Evolutionary conservation across 92 coral and sea anemone genomes (phyloP).

Genomic region (Virgularia gustaviana): DNA sequence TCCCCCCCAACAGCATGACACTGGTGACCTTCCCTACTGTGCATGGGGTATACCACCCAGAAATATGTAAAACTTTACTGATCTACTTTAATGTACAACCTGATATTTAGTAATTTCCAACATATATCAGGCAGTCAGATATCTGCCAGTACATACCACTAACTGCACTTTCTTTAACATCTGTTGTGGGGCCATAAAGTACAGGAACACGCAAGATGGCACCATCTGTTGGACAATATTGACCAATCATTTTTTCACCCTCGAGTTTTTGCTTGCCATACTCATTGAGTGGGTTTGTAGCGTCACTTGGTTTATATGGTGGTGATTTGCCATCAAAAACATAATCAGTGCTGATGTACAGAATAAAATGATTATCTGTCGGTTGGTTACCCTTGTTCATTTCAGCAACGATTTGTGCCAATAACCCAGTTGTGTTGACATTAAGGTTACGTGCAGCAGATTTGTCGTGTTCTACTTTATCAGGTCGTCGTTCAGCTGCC

Average conservation of each 20-base stretch:
- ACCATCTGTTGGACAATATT: constrained; percentile 48
- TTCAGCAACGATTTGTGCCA: constrained; percentile 58
- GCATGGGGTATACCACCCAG: no score
- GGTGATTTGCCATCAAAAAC: constrained; percentile 83
- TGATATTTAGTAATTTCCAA: no score
- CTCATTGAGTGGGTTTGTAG: constrained; percentile 74
- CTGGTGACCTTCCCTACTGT: no score
- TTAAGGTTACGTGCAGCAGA: constrained; percentile 58
- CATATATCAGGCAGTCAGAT: no score
- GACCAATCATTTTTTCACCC: constrained; percentile 62
- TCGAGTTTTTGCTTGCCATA: constrained; percentile 75
- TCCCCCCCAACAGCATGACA: no score
- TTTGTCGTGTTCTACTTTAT: constrained; percentile 72
- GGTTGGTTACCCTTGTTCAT: constrained; percentile 51
- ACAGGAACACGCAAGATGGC: constrained; percentile 74
- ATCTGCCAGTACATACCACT: no score
- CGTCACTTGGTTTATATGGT: constrained; percentile 69
- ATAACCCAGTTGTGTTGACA: constrained; percentile 56
- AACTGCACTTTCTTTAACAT: constrained; percentile 75
- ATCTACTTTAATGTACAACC: no score
- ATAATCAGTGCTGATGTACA: constrained; percentile 82
- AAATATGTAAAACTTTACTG: no score
- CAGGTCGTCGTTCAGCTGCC: constrained; percentile 81
- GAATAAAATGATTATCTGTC: constrained; percentile 62
- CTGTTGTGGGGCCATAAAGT: constrained; percentile 78